These are phyloP conservation scores for Ischnus inquisitorius DNA, from an alignment of 2,888 invertebrate genomes.

Conservation along the genomic window DNA sequence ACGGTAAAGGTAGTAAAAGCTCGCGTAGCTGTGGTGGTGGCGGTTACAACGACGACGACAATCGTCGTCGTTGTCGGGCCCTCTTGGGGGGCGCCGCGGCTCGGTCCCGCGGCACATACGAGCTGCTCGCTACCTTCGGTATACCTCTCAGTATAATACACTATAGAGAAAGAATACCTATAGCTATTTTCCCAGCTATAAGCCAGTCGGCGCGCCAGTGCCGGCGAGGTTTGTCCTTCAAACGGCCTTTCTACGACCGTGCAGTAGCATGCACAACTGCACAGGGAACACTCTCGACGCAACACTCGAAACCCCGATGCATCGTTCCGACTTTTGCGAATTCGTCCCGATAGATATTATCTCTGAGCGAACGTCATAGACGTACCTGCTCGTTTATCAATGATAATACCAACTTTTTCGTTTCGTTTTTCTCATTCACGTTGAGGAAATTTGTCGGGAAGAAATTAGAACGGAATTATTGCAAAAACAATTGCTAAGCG, in stretches of 20 bases:
- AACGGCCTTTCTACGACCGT: conserved; percentile 82
- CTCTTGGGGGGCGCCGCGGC: conserved; percentile 21
- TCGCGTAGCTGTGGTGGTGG: conserved; percentile 41
- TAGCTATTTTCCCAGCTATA: conserved; percentile 54
- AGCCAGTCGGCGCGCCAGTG: conserved; percentile 72
- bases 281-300: conserved; percentile 32
- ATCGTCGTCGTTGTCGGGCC: conserved; percentile 33
- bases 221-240: conserved; percentile 82
- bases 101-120: conserved; percentile 31
- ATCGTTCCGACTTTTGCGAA: conserved; percentile 13
- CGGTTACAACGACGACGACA: conserved; percentile 23
- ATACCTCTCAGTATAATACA: conserved; percentile 14
- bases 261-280: conserved; percentile 3
- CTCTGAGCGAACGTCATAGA: not conserved
- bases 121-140: conserved; percentile 34
- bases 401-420: not conserved
- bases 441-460: not conserved
- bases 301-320: conserved; percentile 30
- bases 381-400: not conserved
- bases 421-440: not conserved
- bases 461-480: not conserved
- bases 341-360: conserved; percentile 13
- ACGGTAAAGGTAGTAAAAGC: conserved; percentile 76
- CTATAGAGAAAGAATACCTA: conserved; percentile 61
- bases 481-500: too few species aligned